Percentiles rank a stretch among this genome's conserved stretches.
phyloP scores from a whole-genome alignment of 2,797 vertebrate species.

The Poecile montanus region DNA sequence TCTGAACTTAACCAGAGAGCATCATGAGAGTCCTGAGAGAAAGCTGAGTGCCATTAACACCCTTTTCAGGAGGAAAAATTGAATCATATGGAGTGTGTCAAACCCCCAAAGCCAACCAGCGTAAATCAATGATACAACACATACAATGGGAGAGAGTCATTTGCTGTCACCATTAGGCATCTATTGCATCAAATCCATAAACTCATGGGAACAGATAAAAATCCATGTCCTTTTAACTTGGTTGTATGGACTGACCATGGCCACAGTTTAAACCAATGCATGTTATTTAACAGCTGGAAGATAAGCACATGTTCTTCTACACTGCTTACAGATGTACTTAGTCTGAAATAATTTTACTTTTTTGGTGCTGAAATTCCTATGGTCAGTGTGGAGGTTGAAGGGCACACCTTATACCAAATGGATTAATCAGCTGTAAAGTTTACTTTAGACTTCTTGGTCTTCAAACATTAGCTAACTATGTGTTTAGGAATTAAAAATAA shows the following conservation, averaged over 20 bases:
- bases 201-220: background rate
- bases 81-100: background rate
- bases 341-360: background rate
- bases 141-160: background rate
- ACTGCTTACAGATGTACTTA: background rate
- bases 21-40: fast-evolving
- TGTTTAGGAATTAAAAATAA: background rate
- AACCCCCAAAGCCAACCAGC: background rate
- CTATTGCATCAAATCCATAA: background rate
- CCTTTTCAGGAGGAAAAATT: background rate
- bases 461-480: background rate
- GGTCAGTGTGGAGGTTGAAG: background rate
- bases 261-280: background rate
- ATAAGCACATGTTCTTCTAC: too few species aligned
- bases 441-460: background rate
- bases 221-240: background rate
- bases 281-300: background rate
- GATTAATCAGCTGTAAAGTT: background rate
- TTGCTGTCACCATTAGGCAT: background rate
- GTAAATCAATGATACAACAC: background rate
- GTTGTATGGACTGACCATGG: background rate
- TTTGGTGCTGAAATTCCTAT: background rate
- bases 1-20: background rate
- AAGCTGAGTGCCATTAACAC: background rate
- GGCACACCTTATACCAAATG: background rate